Evolutionary conservation across 2,888 invertebrate genomes (phyloP), one percentile per base, ranked within the genome.

Genomic region (Idaea dimidiata): DNA sequence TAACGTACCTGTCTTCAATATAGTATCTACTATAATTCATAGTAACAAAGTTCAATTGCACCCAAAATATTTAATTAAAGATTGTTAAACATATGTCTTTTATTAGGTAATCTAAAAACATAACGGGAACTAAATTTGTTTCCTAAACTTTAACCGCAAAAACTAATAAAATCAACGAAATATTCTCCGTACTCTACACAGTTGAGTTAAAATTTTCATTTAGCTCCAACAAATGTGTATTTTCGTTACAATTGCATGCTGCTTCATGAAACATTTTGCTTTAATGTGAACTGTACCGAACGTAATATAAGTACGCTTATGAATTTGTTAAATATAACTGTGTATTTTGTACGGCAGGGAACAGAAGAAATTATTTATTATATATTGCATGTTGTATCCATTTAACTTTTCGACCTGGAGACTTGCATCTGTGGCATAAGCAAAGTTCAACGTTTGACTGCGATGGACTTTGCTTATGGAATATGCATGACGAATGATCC

Each of bases 261-360:
- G 6, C 24, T 43, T 43, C 43, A 43, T 43, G 43, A 43, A 43
- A 43, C 43, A 43, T 43, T 43, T 43, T 43, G 43, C 33, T 43
- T 43, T 43, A 43, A 43, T 43, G 43, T 43, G 14, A 43, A 43
- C 8, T 14, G 43, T 43, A 43, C 43, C 14, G 10, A 43, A 43
- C 14, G 43, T 43, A 43, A 43, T 43, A 43, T 43, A 43, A 14
- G 43, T 14, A 7, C 14, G 43, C 43, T 43, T 43, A 43, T 43
- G 43, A 43, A 43, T 43, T 43, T 43, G 43, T 43, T 8, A 43
- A 43, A 43, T 43, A 43, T 43, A 43, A 33, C 59, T 61, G 66
- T 70, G 72, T 72, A 77, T 80, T 66, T 74, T 79, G 82, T 81
- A 82, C 81, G 82, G 81, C 76, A 81, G 79, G 71, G 62, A 71